Conservation (phyloP, 2,113 vertebrate species). For the Lycocorax pyrrhopterus region DNA sequence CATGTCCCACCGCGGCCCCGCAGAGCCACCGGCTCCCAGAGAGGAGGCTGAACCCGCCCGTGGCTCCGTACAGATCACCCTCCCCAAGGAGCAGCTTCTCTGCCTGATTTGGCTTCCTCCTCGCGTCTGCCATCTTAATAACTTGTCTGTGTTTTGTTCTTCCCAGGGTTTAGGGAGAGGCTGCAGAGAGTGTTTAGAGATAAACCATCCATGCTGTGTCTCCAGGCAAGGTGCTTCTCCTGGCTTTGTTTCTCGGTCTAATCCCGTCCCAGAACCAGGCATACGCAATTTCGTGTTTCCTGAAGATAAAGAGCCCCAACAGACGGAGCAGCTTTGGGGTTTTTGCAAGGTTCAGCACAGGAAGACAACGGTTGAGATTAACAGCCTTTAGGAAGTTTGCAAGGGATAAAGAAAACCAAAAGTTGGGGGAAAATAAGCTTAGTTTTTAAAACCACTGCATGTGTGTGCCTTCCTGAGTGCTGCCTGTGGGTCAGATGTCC, state of each 20-base stretch:
- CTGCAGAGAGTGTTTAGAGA: background rate
- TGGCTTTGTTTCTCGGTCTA: background rate
- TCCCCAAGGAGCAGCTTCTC: background rate
- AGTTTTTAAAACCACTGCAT: background rate
- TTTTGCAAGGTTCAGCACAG: conserved; percentile 5
- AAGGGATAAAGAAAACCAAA: background rate
- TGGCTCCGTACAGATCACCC: accelerated
- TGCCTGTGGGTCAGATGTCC: background rate
- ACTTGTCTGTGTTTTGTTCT: background rate
- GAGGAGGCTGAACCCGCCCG: accelerated
- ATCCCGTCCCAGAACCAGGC: background rate
- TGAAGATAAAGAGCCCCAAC: conserved; percentile 56
- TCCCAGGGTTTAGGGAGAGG: background rate
- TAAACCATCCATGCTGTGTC: background rate
- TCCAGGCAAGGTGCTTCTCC: conserved; percentile 40
- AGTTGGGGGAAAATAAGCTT: background rate
- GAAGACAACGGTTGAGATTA: conserved; percentile 30
- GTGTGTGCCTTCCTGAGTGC: accelerated
- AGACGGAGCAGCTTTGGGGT: background rate
- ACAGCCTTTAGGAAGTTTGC: background rate
- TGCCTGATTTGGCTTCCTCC: background rate
- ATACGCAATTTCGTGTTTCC: background rate
- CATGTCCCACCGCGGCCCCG: accelerated
- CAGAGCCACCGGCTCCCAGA: accelerated
- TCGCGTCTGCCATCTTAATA: background rate